A percentile compares a stretch with the other conserved stretches of the same genome.
Evolutionary conservation across 2,113 vertebrate genomes (phyloP).

Genomic region (Caranx melampygus): DNA sequence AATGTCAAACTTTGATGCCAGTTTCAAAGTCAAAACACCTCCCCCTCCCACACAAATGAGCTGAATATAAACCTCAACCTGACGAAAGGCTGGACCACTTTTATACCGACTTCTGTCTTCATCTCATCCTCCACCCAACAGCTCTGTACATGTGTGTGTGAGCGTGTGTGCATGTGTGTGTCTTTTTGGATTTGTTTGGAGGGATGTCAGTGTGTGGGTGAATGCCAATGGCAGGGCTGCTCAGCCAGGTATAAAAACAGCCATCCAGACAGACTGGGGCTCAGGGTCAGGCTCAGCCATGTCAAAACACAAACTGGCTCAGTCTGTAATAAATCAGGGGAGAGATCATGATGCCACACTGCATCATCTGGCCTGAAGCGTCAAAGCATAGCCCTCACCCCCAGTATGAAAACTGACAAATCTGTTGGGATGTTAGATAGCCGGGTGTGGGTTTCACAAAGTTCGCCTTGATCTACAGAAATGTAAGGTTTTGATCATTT

Average conservation of each 20-base stretch:
- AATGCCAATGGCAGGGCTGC: conserved; percentile 52
- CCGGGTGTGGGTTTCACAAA: background rate
- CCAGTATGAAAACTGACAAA: background rate
- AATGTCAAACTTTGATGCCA: conserved; percentile 43
- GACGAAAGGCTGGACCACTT: conserved; percentile 24
- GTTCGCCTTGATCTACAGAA: background rate
- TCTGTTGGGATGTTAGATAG: conserved; percentile 6
- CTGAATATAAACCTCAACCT: conserved; percentile 39
- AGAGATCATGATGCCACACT: conserved; percentile 61
- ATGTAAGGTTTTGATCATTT: background rate
- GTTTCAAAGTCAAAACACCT: conserved; percentile 45
- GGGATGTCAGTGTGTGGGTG: conserved; percentile 36
- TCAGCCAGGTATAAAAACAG: conserved; percentile 66
- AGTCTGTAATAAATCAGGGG: conserved; percentile 67
- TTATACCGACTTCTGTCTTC: conserved; percentile 7
- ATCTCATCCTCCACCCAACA: background rate
- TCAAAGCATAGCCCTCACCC: conserved; percentile 2
- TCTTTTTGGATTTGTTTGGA: conserved; percentile 46
- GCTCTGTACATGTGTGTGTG: background rate
- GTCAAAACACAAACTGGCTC: conserved; percentile 67
- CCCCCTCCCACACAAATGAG: conserved; percentile 21
- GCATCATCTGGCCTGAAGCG: conserved; percentile 53
- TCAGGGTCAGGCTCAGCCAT: conserved; percentile 47
- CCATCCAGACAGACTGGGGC: conserved; percentile 51
- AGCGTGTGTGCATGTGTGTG: background rate